Evolutionary conservation across 64 coral and sea anemone species (phyloP).

Genomic region (Stichodactyla helianthus): DNA sequence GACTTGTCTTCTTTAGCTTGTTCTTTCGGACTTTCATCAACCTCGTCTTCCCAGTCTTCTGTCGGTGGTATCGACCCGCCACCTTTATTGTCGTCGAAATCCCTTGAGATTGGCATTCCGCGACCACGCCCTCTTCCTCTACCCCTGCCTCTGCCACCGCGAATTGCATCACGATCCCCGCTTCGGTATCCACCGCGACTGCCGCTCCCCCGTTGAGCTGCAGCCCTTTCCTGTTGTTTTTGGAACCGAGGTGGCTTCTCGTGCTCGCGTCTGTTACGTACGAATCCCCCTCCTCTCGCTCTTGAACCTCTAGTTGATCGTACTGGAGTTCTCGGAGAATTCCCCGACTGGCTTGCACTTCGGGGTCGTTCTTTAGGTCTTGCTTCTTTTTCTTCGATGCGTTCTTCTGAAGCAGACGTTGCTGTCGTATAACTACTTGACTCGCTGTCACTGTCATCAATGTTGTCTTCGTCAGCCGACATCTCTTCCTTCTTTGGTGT

Average conservation of each 20-base stretch:
- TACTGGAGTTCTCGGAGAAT: not conserved
- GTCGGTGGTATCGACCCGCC: conserved; percentile 52
- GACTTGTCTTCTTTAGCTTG: conserved; percentile 46
- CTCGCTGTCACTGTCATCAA: conserved; percentile 73
- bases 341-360: conserved; percentile 1
- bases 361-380: conserved; percentile 25
- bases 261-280: conserved; percentile 47
- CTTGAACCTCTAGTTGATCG: conserved; percentile 30
- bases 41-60: conserved; percentile 85
- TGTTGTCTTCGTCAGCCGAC: conserved; percentile 12
- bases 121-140: conserved; percentile 63
- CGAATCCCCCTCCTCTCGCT: conserved; percentile 44
- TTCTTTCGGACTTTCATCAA: conserved; percentile 33
- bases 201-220: conserved; percentile 34
- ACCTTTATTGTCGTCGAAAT: conserved; percentile 5
- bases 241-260: conserved; percentile 93
- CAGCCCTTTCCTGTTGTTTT: conserved; percentile 81
- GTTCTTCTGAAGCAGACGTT: conserved; percentile 93
- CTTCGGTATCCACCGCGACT: conserved; percentile 41
- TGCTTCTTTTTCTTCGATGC: conserved; percentile 44
- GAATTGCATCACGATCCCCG: conserved; percentile 11
- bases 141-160: conserved; percentile 58
- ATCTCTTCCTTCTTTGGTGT: conserved; percentile 52
- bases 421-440: conserved; percentile 91
- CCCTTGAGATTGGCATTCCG: conserved; percentile 12